These are phyloP conservation scores for Parasteatoda lunata DNA, from an alignment of 2,888 invertebrate species.

Conservation along the genomic window DNA sequence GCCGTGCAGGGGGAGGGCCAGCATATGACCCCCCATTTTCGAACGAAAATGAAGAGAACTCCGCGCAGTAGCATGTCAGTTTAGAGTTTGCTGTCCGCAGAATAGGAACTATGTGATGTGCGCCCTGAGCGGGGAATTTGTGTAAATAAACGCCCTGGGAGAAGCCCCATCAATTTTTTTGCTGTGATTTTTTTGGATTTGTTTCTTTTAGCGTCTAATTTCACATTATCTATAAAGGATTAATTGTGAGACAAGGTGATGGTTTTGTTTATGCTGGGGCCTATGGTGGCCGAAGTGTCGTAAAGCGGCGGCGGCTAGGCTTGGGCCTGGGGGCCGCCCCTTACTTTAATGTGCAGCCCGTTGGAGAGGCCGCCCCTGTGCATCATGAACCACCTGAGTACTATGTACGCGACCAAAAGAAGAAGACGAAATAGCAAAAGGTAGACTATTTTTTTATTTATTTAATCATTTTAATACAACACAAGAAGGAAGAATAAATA, in stretches of 20 bases:
- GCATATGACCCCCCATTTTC: not conserved
- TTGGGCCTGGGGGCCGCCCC: constrained; percentile 32
- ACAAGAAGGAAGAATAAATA: too few relatives aligned
- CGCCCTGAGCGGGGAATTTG: not conserved
- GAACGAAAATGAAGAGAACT: constrained; percentile 28
- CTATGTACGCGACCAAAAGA: constrained; percentile 97
- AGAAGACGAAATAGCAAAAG: constrained; percentile 96
- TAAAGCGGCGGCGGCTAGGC: constrained; percentile 26
- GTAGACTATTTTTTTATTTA: constrained; percentile 77
- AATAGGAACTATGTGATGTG: constrained; percentile 21
- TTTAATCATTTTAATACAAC: too few relatives aligned
- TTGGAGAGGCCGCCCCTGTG: constrained; percentile 37
- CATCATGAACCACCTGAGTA: constrained; percentile 91
- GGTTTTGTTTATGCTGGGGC: constrained; percentile 1
- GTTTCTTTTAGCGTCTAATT: not conserved
- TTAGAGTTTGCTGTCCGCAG: constrained; percentile 26
- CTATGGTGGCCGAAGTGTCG: constrained; percentile 3
- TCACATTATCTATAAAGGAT: not conserved
- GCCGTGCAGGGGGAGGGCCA: not conserved
- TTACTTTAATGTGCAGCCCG: constrained; percentile 44
- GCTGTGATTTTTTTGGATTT: constrained; percentile 6
- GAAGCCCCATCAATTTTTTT: constrained; percentile 9
- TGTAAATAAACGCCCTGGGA: not conserved
- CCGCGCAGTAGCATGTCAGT: constrained; percentile 45
- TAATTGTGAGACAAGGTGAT: not conserved